These are phyloP conservation scores for Heliconius nattereri DNA, from an alignment of 1,140 invertebrate genomes.

Conservation along the genomic window DNA sequence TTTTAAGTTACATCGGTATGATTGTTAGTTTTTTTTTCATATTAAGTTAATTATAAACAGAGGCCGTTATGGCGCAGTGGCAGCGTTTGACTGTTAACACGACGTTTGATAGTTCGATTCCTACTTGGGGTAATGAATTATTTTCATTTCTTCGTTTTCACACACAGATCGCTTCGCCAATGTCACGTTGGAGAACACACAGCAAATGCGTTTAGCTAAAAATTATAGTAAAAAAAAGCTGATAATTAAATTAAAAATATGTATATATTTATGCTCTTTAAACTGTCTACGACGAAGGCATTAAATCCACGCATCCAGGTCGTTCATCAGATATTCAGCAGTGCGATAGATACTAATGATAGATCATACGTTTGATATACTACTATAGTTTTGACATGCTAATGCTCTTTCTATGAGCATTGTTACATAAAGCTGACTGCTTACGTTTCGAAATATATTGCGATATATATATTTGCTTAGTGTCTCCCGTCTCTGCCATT, in stretches of 20 bases:
- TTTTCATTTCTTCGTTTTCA: no score
- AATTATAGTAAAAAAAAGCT: no score
- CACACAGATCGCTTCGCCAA: no score
- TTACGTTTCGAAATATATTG: not conserved
- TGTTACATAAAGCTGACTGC: constrained; percentile 11
- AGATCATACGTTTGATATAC: constrained; percentile 25
- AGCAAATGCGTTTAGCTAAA: no score
- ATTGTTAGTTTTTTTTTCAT: not conserved
- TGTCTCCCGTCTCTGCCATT: no score
- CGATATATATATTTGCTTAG: not conserved
- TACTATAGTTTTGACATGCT: constrained; percentile 25
- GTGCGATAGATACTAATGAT: constrained; percentile 28
- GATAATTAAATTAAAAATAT: not conserved
- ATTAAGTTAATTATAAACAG: no score
- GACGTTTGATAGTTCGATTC: no score
- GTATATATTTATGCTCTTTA: not conserved
- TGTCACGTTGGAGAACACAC: no score
- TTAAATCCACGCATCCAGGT: not conserved
- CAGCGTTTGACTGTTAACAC: no score
- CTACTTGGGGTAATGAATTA: no score
- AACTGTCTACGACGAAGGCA: not conserved
- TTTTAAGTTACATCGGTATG: not conserved
- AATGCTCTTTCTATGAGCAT: constrained; percentile 25
- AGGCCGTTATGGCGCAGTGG: no score
- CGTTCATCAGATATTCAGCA: constrained; percentile 17